Conservation (phyloP, 2,888 invertebrate species). For the Dynastes grantii region DNA sequence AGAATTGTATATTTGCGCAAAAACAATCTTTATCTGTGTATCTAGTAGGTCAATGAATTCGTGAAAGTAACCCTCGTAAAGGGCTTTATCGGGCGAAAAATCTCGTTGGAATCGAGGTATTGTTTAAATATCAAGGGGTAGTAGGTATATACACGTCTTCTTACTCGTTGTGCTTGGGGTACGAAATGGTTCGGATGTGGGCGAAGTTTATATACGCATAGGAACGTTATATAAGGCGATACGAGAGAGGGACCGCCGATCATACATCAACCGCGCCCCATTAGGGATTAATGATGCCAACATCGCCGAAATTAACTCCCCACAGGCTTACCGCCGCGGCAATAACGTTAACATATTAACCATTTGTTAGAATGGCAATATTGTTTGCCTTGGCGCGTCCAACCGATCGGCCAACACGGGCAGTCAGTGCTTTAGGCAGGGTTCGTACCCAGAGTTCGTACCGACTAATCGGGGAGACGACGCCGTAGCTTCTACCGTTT, state of each 20-base stretch:
- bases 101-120: slow-evolving; percentile 14
- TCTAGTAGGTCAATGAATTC: slow-evolving; percentile 11
- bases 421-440: not conserved
- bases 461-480: slow-evolving; percentile 50
- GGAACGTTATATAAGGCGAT: slow-evolving; percentile 30
- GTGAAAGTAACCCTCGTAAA: not conserved
- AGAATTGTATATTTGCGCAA: too few relatives aligned
- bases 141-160: slow-evolving; percentile 18
- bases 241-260: slow-evolving; percentile 60
- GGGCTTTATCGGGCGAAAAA: slow-evolving; percentile 14
- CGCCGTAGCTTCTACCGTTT: slow-evolving; percentile 63
- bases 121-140: slow-evolving; percentile 10
- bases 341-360: slow-evolving; percentile 73
- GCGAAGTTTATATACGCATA: slow-evolving; percentile 17
- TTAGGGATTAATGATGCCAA: slow-evolving; percentile 73
- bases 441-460: slow-evolving; percentile 57
- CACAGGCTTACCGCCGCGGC: slow-evolving; percentile 71
- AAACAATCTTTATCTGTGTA: not conserved
- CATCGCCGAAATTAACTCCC: slow-evolving; percentile 72
- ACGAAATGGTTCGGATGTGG: not conserved
- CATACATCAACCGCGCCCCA: slow-evolving; percentile 72
- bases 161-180: not conserved
- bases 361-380: slow-evolving; percentile 71
- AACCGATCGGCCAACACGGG: not conserved
- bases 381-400: slow-evolving; percentile 49